Percentiles rank a stretch among this genome's conserved stretches.
Conservation (phyloP, 2,113 vertebrate species). For the Elaphurus davidianus region DNA sequence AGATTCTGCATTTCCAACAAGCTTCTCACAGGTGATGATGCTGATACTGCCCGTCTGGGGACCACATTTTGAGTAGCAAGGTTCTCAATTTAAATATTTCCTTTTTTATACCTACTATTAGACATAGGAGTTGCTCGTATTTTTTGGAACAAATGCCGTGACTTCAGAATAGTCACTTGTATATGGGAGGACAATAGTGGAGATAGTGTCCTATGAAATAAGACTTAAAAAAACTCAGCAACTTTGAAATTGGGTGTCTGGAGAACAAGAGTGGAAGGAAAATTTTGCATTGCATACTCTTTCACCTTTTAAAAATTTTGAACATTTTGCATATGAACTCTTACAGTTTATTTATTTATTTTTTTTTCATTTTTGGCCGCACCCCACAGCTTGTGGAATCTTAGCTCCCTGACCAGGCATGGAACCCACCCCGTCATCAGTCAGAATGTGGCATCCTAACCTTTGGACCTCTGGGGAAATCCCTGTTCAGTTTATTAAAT, state of each 20-base stretch:
- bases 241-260: background rate
- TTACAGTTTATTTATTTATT: background rate
- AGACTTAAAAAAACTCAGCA: background rate
- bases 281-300: background rate
- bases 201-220: background rate
- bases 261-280: background rate
- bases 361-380: background rate
- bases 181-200: background rate
- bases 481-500: background rate
- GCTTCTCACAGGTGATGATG: background rate
- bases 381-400: background rate
- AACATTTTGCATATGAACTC: background rate
- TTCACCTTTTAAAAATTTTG: background rate
- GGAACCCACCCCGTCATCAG: background rate
- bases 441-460: background rate
- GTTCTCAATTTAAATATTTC: background rate
- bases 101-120: background rate
- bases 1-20: background rate
- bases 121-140: background rate
- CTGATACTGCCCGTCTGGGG: background rate
- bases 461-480: background rate
- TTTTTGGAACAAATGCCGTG: background rate
- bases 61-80: background rate
- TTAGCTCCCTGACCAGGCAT: background rate
- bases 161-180: background rate